Percentiles rank a stretch among this genome's conserved stretches.
Evolutionary conservation across 2,113 vertebrate genomes (phyloP).

Genomic region (Percopsis transmontana): DNA sequence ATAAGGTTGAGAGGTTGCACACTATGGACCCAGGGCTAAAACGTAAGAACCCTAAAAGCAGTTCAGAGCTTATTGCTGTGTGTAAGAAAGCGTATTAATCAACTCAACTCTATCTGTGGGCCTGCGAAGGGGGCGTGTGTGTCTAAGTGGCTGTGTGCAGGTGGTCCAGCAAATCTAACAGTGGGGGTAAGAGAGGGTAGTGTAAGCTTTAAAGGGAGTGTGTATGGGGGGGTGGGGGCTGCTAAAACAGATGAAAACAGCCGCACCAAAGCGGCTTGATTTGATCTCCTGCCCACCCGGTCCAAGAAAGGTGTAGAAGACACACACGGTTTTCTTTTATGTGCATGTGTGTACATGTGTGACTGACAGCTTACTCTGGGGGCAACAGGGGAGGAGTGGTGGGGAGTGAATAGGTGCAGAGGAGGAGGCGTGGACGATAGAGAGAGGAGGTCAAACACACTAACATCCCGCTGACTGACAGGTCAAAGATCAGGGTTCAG

Average conservation of each 20-base stretch:
- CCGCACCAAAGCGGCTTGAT: constrained; percentile 61
- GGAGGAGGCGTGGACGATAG: constrained; percentile 38
- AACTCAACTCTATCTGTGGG: constrained; percentile 71
- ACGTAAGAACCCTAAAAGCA: constrained; percentile 78
- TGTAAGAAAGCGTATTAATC: constrained; percentile 80
- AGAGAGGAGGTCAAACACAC: constrained; percentile 55
- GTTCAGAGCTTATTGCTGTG: constrained; percentile 82
- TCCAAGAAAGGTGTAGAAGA: constrained; percentile 49
- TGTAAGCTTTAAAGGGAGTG: constrained; percentile 52
- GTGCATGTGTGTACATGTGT: constrained; percentile 18
- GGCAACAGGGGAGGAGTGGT: constrained; percentile 33
- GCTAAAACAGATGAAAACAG: constrained; percentile 66
- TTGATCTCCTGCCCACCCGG: constrained; percentile 65
- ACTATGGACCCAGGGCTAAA: constrained; percentile 78
- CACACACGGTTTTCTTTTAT: constrained; percentile 22
- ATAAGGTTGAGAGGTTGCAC: constrained; percentile 79
- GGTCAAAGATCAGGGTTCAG: constrained; percentile 67
- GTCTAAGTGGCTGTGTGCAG: constrained; percentile 63
- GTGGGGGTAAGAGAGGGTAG: constrained; percentile 51
- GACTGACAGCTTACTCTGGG: constrained; percentile 59
- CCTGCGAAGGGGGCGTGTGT: constrained; percentile 5
- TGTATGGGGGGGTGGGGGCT: constrained; percentile 27
- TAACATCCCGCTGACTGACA: constrained; percentile 54
- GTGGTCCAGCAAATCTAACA: constrained; percentile 66
- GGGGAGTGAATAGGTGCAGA: constrained; percentile 26